These are phyloP conservation scores for Aythya baeri DNA, from an alignment of 2,113 vertebrate species.

Conservation along the genomic window DNA sequence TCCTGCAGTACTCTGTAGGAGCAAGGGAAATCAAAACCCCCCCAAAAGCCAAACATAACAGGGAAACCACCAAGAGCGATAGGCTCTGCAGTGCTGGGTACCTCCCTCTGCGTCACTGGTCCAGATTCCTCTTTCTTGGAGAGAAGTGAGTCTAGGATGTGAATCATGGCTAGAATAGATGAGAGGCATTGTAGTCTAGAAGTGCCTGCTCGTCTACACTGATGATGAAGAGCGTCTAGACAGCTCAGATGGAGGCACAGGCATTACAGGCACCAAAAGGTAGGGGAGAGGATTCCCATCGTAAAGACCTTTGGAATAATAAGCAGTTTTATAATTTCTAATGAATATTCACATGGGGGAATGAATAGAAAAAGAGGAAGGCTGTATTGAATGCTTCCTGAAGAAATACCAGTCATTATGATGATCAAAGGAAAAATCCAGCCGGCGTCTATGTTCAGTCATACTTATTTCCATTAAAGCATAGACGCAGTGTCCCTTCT, in stretches of 20 bases:
- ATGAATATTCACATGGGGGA: background rate
- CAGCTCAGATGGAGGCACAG: background rate
- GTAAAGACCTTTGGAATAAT: background rate
- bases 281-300: background rate
- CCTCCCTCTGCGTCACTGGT: rapidly evolving
- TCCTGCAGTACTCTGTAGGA: background rate
- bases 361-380: background rate
- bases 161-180: background rate
- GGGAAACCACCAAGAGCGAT: rapidly evolving
- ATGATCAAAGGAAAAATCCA: background rate
- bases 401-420: background rate
- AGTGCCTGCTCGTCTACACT: background rate
- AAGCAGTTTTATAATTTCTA: background rate
- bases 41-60: background rate
- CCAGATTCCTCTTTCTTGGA: background rate
- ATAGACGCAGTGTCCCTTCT: background rate
- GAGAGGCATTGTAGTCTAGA: background rate
- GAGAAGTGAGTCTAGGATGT: background rate
- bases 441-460: background rate
- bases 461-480: background rate
- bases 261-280: background rate
- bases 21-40: background rate
- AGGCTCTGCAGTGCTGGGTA: background rate
- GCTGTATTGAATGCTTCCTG: background rate
- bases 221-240: background rate